phyloP scores from a whole-genome alignment of 2,888 invertebrate species.

The Coremacera marginata region DNA sequence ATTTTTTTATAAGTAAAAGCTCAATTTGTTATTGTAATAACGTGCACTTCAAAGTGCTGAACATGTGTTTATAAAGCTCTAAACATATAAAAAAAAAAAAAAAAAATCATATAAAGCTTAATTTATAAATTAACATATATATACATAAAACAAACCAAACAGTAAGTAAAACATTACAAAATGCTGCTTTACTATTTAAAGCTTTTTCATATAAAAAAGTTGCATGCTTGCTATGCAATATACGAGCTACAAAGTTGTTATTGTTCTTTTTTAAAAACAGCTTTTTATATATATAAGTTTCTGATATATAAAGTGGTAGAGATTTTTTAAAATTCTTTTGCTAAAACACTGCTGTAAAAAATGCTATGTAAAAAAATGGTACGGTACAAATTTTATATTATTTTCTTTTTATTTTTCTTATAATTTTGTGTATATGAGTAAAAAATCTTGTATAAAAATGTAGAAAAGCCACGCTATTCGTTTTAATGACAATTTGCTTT shows the following conservation, averaged over 20 bases:
- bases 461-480: constrained; percentile 33
- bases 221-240: not conserved
- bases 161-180: not conserved
- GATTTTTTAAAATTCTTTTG: too few relatives aligned
- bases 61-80: not conserved
- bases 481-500: constrained; percentile 1
- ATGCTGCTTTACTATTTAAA: not conserved
- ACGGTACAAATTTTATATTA: not conserved
- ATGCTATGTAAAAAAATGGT: constrained; percentile 1
- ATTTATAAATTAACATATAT: constrained; percentile 2
- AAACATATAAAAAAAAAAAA: not conserved
- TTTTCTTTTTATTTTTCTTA: not conserved
- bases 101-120: not conserved
- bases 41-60: not conserved
- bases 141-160: constrained; percentile 2
- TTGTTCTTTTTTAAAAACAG: too few relatives aligned
- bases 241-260: too few relatives aligned
- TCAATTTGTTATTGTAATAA: constrained; percentile 1
- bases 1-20: constrained; percentile 18
- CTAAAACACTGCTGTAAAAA: not conserved
- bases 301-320: not conserved
- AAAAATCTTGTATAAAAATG: constrained; percentile 25
- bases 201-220: not conserved
- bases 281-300: not conserved
- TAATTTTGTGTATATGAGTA: not conserved